A percentile compares a stretch with the other conserved stretches of the same genome.
Evolutionary conservation across 2,888 invertebrate genomes (phyloP).

Genomic region (Drosophila pegasa): DNA sequence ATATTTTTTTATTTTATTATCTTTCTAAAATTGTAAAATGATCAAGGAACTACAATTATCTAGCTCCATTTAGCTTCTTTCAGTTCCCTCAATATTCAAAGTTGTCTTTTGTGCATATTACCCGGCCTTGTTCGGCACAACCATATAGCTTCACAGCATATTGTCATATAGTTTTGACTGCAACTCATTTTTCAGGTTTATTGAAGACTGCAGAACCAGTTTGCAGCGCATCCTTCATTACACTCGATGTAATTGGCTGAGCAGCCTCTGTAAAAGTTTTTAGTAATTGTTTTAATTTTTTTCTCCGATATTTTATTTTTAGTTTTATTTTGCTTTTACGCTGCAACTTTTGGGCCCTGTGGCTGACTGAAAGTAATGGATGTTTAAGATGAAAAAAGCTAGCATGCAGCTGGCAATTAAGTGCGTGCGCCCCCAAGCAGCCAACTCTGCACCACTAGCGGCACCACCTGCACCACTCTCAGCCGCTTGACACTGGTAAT

Average conservation of each 20-base stretch:
- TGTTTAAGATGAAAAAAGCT: constrained; percentile 22
- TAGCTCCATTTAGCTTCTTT: background rate
- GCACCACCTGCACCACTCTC: constrained; percentile 3
- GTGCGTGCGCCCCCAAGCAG: constrained; percentile 35
- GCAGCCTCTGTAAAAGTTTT: constrained; percentile 13
- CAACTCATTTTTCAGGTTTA: background rate
- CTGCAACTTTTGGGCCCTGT: constrained; percentile 39
- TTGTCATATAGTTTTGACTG: background rate
- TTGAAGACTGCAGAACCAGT: constrained; percentile 27
- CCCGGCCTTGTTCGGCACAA: too few relatives aligned
- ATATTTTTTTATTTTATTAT: too few relatives aligned
- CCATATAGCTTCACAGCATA: background rate
- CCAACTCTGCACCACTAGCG: background rate
- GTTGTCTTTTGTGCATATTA: background rate
- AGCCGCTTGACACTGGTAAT: constrained; percentile 61
- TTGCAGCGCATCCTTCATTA: constrained; percentile 39
- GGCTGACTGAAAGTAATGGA: constrained; percentile 15
- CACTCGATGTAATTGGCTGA: constrained; percentile 8
- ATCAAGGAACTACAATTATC: background rate
- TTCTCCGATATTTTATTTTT: constrained; percentile 22
- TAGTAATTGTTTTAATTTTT: constrained; percentile 12
- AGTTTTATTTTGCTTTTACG: constrained; percentile 23
- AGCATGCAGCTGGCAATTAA: constrained; percentile 51
- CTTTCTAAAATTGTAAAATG: too few relatives aligned
- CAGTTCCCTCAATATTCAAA: background rate